These are phyloP conservation scores for Melanotaenia nigrans DNA, from an alignment of 2,797 vertebrate genomes.

Conservation along the genomic window DNA sequence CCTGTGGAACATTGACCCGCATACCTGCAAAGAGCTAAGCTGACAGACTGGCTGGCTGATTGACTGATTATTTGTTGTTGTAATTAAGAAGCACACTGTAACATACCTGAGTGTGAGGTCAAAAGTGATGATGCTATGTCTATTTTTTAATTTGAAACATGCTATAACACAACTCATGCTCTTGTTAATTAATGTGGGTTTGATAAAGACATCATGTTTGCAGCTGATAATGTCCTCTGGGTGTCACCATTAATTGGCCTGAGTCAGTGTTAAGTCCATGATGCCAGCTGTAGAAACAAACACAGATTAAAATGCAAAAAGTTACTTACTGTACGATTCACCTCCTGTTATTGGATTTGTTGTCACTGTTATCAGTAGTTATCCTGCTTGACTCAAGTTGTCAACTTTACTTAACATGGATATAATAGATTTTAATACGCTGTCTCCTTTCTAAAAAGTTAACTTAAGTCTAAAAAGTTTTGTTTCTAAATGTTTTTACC, in stretches of 20 bases:
- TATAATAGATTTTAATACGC: not conserved
- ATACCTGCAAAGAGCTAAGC: constrained; percentile 80
- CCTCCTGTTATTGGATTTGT: constrained; percentile 6
- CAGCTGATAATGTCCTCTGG: constrained; percentile 7
- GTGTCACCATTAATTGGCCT: constrained; percentile 71
- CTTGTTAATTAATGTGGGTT: not conserved
- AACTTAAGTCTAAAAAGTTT: not conserved
- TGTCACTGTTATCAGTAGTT: not conserved
- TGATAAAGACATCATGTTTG: not conserved
- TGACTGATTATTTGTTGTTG: constrained; percentile 44
- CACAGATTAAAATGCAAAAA: constrained; percentile 53
- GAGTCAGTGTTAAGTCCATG: constrained; percentile 57
- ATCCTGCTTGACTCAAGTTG: not conserved
- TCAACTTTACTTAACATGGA: not conserved
- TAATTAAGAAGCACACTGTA: constrained; percentile 40
- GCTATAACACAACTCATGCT: not conserved
- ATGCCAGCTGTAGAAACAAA: constrained; percentile 57
- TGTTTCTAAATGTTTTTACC: not conserved
- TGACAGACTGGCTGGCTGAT: constrained; percentile 56
- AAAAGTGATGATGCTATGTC: not conserved
- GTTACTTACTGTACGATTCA: constrained; percentile 47
- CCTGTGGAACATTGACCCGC: constrained; percentile 86
- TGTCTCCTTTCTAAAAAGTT: not conserved
- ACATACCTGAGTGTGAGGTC: constrained; percentile 20
- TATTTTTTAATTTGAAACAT: not conserved